These are phyloP conservation scores for Oreonectes daqikongensis DNA, from an alignment of 2,797 vertebrate genomes.

Conservation along the genomic window DNA sequence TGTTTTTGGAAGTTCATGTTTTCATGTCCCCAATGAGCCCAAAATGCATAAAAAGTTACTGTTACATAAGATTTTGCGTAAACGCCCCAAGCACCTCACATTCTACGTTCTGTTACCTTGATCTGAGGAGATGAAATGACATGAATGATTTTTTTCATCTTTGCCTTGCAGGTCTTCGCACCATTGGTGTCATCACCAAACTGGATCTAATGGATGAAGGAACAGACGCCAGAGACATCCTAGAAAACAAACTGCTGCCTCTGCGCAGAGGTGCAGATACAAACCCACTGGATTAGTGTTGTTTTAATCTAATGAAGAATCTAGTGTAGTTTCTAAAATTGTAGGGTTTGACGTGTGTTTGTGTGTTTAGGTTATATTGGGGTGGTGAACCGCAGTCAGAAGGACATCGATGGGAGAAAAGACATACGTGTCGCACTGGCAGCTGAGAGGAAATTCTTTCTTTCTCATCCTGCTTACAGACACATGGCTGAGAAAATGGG, in stretches of 20 bases:
- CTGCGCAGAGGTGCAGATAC: constrained; percentile 83
- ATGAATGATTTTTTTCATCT: neutral
- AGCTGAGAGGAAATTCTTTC: constrained; percentile 96
- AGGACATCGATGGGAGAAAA: constrained; percentile 97
- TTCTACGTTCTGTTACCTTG: neutral
- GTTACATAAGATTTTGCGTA: no score
- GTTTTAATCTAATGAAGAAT: no score
- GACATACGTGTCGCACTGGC: constrained; percentile 89
- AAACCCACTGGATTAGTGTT: neutral
- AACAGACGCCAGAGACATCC: constrained; percentile 89
- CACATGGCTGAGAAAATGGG: constrained; percentile 96
- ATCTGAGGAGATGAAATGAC: neutral
- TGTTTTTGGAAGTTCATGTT: no score
- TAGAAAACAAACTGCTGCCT: constrained; percentile 94
- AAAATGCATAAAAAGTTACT: no score
- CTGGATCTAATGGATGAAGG: constrained; percentile 97
- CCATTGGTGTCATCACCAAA: constrained; percentile 96
- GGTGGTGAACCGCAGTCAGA: constrained; percentile 97
- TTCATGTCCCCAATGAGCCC: no score
- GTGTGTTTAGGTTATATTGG: constrained; percentile 86
- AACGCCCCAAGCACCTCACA: no score
- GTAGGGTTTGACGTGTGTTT: neutral
- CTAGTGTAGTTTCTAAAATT: no score
- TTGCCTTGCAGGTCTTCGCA: constrained; percentile 81
- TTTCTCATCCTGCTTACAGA: constrained; percentile 92